Conservation (phyloP, 2,113 vertebrate species). For the Suncus etruscus region DNA sequence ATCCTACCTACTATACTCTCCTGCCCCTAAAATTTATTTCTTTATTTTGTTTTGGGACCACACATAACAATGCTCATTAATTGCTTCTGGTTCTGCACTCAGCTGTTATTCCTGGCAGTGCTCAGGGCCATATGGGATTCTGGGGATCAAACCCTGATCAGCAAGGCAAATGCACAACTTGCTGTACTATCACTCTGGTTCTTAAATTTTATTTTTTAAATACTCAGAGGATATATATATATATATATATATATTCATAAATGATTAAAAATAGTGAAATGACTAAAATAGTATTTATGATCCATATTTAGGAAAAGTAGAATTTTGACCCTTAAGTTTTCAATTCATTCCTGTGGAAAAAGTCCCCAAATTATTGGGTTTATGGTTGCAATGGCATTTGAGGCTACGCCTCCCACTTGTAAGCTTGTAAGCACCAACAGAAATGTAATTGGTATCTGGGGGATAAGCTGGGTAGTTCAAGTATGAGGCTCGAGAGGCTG, state of each 20-base stretch:
- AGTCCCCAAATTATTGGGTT: slow-evolving; percentile 5
- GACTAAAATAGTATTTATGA: slow-evolving; percentile 13
- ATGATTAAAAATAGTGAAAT: slow-evolving; percentile 30
- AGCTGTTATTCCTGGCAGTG: too few relatives aligned
- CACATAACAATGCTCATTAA: too few relatives aligned
- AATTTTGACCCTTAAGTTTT: too few relatives aligned
- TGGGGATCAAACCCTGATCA: too few relatives aligned
- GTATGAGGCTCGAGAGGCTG: background rate
- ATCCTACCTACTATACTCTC: too few relatives aligned
- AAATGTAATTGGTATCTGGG: background rate
- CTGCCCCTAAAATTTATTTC: too few relatives aligned
- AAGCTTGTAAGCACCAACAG: background rate
- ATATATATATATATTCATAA: slow-evolving; percentile 4
- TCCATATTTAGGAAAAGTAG: background rate
- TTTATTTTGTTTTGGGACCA: too few relatives aligned
- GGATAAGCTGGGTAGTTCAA: background rate
- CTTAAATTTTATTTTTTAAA: background rate
- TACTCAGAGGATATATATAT: background rate
- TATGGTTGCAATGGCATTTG: slow-evolving; percentile 1
- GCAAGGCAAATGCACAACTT: too few relatives aligned
- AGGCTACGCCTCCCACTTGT: background rate
- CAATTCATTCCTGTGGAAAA: background rate
- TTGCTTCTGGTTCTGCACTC: too few relatives aligned
- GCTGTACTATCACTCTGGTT: too few relatives aligned
- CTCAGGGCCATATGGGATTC: too few relatives aligned